Base-by-base conservation (phyloP, 2,888 invertebrate species). In the Drosophila paracracens region DNA sequence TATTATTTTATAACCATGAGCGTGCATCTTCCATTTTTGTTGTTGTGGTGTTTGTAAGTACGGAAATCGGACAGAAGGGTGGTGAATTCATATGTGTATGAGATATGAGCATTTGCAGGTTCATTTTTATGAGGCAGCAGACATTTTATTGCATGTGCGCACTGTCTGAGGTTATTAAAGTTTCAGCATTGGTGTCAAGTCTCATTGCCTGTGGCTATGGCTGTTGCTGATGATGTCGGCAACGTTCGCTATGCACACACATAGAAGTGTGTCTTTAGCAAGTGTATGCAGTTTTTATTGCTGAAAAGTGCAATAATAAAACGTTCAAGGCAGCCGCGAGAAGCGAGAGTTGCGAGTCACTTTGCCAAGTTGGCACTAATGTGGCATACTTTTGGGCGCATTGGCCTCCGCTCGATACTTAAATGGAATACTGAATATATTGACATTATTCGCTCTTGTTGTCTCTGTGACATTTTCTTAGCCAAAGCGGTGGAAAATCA, bases 271-370 rank as follows among this genome's bases (percentile, higher is more conserved):
- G 46, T 58, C 54, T 38, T 38, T 38, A 38, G 58, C 43, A 31
- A 57, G 63, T 53, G 65, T 67, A 58, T 74, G 70, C 60, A 70
- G 77, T 78, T 83, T 84, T 86, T 88, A 88, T 83, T 78, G 83
- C 83, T 83, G 68, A 88, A 88, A 84, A 84, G 89, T 88, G 83
- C 83, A 84, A 84, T 84, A 87, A 84, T 88, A 84, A 84, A 84
- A 86, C 89, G 89, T 84, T 88, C 89, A 84, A 78, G 89, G 83
- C 78, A 66, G 59, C 72, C 74, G 38, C 70, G 72, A 58, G 64
- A 68, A 65, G 75, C 65, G 61, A 58, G 38, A 29, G 46, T 21
- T 21, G 38, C 18, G 51, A 18, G 21, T n/a, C 51, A 11, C 27
- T 51, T n/a, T 11, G 18, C 25, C 66, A 50, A 57, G 67, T 63